Base-by-base conservation (phyloP, 2,888 invertebrate species). In the Ophonus ardosiacus region DNA sequence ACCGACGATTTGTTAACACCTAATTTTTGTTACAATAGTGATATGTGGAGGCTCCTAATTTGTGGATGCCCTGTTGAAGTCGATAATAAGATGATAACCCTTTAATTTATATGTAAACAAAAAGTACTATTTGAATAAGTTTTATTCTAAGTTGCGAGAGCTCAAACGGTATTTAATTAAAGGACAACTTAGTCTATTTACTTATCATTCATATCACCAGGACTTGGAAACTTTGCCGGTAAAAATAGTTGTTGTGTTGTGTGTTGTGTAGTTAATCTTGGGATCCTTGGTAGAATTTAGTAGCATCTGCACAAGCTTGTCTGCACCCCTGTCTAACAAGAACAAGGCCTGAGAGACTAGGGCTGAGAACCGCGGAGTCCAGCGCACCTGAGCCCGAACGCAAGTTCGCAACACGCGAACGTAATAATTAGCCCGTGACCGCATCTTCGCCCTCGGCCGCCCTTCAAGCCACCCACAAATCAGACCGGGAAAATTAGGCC, bases 371-470 rank as follows among this genome's bases (percentile, higher is more conserved):
- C 79, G 7, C 40, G 31, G 17, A 59, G 79, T 61, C 79, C 51
- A 38, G 79, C 79, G 13, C 79, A 79, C 79, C 79, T 79, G 79
- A 31, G 79, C 61, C 7, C 13, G n/a, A 7, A 74, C 71, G 43
- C 71, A 74, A 59, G 6, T 38, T 17, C 56, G 31, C 18, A 61
- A 61, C 79, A 79, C 79, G 79, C 79, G 61, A 79, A 38, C 18
- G 61, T 79, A 79, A 79, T 79, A 79, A 79, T 57, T 79, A 79
- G 79, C 57, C 78, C 56, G 61, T 79, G 79, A 31, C 59, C 79
- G 79, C 79, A 79, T 13, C 31, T 5, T 21, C 31, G n/a, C 8
- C 24, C 24, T 24, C 13, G 21, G 17, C 59, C 61, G 2, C 1
- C 43, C 10, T 13, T 8, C 43, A 5, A 51, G 13, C 2, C 43